A percentile compares a stretch with the other conserved stretches of the same genome.
Evolutionary conservation across 2,797 vertebrate genomes (phyloP).

Genomic region (Sorex maritimensis): DNA sequence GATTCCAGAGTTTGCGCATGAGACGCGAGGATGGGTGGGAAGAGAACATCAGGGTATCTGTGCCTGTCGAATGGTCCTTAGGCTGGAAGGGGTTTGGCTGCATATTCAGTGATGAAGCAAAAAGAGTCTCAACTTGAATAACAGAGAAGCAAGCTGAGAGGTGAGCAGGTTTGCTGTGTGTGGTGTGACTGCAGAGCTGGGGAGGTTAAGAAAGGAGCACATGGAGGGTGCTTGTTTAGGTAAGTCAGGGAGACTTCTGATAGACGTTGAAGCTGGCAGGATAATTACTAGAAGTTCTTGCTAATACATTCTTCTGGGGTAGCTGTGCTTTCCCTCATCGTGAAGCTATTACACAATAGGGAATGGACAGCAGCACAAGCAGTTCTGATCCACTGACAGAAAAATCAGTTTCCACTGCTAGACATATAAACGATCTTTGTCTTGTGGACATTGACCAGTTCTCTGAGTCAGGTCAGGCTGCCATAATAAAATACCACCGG

Average conservation of each 20-base stretch:
- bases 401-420: neutral
- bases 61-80: neutral
- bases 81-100: neutral
- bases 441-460: neutral
- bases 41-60: neutral
- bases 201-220: neutral
- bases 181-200: neutral
- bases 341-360: neutral
- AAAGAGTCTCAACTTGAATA: too few relatives aligned
- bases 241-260: neutral
- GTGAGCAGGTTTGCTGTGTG: neutral
- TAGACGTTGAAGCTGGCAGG: neutral
- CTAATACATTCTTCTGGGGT: neutral
- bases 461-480: neutral
- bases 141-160: neutral
- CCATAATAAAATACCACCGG: neutral
- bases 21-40: neutral
- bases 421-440: neutral
- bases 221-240: neutral
- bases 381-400: neutral
- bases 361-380: neutral
- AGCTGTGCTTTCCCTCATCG: neutral
- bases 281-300: neutral
- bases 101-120: neutral
- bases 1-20: neutral